Conservation (phyloP, 2,113 vertebrate genomes). For the Tychaedon coryphoeus region DNA sequence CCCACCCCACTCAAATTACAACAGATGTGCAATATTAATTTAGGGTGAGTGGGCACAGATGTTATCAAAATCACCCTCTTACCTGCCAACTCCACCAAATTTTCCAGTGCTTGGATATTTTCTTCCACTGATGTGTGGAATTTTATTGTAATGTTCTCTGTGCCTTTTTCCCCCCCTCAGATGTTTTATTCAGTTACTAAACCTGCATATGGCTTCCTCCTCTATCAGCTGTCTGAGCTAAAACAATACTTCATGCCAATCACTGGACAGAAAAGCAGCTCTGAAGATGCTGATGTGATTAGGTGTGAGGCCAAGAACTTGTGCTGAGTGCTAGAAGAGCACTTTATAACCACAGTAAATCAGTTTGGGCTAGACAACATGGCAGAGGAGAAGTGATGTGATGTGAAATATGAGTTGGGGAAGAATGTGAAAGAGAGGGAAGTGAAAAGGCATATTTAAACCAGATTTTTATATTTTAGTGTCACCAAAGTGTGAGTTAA, state of each 20-base stretch:
- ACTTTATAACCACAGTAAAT: not conserved
- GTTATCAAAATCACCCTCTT: conserved; percentile 37
- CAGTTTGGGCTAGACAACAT: not conserved
- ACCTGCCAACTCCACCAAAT: not conserved
- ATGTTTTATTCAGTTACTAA: not conserved
- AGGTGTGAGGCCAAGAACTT: not conserved
- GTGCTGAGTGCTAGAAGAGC: not conserved
- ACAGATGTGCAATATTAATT: not conserved
- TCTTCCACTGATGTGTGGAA: conserved; percentile 7
- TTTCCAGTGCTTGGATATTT: conserved; percentile 11
- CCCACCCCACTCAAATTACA: not conserved
- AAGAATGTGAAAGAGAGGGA: not conserved
- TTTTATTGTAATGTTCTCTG: not conserved
- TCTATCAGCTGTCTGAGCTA: not conserved
- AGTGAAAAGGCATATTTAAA: not conserved
- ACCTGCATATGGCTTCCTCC: not conserved
- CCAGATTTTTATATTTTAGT: not conserved
- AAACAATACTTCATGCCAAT: not conserved
- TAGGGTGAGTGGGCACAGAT: not conserved
- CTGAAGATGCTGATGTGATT: not conserved
- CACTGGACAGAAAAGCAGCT: not conserved
- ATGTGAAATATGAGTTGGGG: not conserved
- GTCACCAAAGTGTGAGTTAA: not conserved
- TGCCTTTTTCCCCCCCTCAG: not conserved
- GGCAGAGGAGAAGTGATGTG: not conserved